phyloP scores from a whole-genome alignment of 2,113 vertebrate genomes.

The Anguilla japonica region DNA sequence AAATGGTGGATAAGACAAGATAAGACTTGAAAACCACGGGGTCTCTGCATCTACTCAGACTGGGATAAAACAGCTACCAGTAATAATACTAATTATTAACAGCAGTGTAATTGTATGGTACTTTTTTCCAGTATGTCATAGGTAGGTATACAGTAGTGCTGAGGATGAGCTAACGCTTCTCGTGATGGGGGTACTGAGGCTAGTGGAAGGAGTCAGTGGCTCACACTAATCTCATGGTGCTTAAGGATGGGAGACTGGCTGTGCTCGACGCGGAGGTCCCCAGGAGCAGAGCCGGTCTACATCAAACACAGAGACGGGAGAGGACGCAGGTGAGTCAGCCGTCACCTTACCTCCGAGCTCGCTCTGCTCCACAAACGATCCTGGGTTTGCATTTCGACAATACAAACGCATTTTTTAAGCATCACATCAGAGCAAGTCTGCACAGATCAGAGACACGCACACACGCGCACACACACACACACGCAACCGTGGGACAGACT shows the following conservation, averaged over 20 bases:
- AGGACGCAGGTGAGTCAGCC: not conserved
- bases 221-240: not conserved
- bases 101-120: not conserved
- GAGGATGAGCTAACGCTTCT: not conserved
- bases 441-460: conserved; percentile 1
- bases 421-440: conserved; percentile 5
- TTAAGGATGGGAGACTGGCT: not conserved
- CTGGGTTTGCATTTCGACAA: conserved; percentile 45
- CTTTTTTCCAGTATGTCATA: not conserved
- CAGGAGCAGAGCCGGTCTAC: not conserved
- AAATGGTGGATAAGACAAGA: not conserved
- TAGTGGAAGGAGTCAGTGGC: not conserved
- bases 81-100: not conserved
- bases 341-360: conserved; percentile 65
- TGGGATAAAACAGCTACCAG: not conserved
- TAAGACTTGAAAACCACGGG: not conserved
- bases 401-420: conserved; percentile 24
- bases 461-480: not conserved
- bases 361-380: conserved; percentile 55
- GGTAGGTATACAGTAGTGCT: not conserved
- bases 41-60: not conserved
- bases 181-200: not conserved
- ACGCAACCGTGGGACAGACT: not conserved
- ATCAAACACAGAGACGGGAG: not conserved
- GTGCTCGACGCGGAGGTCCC: not conserved